phyloP scores from a whole-genome alignment of 64 coral and sea anemone genomes.

The Astreopora myriophthalma region DNA sequence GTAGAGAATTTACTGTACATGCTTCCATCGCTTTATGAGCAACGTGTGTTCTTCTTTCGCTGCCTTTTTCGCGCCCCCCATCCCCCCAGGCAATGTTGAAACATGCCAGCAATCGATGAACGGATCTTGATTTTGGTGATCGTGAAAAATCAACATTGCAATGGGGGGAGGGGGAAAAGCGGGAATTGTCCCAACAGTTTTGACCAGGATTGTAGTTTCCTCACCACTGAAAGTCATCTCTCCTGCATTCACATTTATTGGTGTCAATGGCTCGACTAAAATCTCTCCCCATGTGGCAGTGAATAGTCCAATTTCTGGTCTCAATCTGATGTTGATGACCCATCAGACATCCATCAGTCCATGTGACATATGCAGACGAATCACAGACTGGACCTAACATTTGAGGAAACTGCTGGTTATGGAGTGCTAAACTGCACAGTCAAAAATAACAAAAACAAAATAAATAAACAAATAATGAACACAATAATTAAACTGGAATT shows the following conservation, averaged over 20 bases:
- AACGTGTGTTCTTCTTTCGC: no score
- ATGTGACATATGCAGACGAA: conserved; percentile 43
- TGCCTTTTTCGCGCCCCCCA: no score
- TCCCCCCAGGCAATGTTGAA: no score
- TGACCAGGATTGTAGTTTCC: no score
- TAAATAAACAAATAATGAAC: background rate
- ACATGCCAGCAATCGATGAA: no score
- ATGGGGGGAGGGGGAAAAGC: no score
- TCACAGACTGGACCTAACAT: conserved; percentile 7
- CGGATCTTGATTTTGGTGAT: no score
- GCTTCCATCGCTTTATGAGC: no score
- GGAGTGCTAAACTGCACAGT: background rate
- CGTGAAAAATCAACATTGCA: no score
- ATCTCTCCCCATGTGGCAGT: conserved; percentile 46
- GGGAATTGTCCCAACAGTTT: no score
- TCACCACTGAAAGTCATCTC: conserved; percentile 80
- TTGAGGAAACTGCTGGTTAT: background rate
- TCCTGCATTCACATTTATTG: conserved; percentile 46
- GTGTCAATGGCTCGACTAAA: background rate
- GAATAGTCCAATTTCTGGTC: conserved; percentile 72
- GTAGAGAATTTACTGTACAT: no score
- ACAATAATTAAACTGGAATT: background rate
- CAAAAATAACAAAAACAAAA: no score
- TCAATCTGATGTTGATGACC: conserved; percentile 50
- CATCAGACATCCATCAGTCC: conserved; percentile 39